phyloP scores from a whole-genome alignment of 1,140 invertebrate species.

The Trachelipus rathkii region DNA sequence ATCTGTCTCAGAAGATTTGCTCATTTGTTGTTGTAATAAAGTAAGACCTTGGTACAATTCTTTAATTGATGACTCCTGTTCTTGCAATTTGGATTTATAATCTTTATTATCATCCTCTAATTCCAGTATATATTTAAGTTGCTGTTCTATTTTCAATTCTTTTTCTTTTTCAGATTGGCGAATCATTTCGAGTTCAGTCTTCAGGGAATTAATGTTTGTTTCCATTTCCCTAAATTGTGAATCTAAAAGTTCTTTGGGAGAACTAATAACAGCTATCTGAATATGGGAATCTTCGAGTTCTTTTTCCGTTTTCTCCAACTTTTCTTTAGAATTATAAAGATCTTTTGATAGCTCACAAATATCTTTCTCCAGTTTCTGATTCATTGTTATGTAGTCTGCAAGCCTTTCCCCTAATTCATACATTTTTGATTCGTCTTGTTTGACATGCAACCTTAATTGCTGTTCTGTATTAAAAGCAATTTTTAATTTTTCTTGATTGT shows the following conservation, averaged over 20 bases:
- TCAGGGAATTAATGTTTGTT: background rate
- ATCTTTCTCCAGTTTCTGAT: background rate
- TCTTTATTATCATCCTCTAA: background rate
- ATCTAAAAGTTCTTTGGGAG: background rate
- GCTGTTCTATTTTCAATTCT: background rate
- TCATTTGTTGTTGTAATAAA: background rate
- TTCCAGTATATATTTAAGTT: background rate
- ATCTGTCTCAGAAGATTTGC: background rate
- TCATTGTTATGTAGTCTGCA: background rate
- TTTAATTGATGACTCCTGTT: background rate
- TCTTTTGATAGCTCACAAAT: background rate
- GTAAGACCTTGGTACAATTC: background rate
- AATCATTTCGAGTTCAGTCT: background rate
- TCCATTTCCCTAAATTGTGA: background rate
- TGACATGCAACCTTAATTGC: background rate
- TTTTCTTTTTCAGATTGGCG: background rate
- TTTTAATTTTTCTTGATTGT: background rate
- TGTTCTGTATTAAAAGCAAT: background rate
- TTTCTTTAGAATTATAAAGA: background rate
- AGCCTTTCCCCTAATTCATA: background rate
- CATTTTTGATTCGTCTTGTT: background rate
- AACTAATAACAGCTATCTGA: background rate
- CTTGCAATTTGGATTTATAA: background rate
- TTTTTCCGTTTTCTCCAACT: background rate
- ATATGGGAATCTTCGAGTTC: background rate